phyloP scores from a whole-genome alignment of 2,888 invertebrate species.

The Pomacea canaliculata region DNA sequence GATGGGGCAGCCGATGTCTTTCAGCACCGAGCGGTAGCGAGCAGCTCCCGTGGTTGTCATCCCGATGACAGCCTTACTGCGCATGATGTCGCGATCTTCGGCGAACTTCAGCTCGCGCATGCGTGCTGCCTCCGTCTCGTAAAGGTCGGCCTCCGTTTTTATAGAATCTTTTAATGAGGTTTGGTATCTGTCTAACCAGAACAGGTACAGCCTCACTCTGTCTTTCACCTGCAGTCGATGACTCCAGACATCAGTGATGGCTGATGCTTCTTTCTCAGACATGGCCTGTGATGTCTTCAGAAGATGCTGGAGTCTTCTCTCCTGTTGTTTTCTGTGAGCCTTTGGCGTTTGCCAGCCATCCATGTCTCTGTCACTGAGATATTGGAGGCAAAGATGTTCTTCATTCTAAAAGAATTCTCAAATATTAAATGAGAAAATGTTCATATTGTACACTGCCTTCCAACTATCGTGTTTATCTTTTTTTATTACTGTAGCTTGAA shows the following conservation, averaged over 20 bases:
- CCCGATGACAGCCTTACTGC: constrained; percentile 52
- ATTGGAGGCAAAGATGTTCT: too few species aligned
- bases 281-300: constrained; percentile 31
- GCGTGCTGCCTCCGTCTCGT: constrained; percentile 32
- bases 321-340: constrained; percentile 1
- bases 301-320: neutral
- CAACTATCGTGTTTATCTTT: too few species aligned
- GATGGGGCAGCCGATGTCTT: constrained; percentile 65
- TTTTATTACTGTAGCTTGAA: too few species aligned
- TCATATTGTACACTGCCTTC: too few species aligned
- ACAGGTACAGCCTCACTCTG: constrained; percentile 28
- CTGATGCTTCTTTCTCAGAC: constrained; percentile 40
- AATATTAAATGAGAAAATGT: too few species aligned
- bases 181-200: constrained; percentile 10
- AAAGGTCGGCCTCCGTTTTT: constrained; percentile 33
- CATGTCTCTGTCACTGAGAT: too few species aligned
- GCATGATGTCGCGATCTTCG: constrained; percentile 50
- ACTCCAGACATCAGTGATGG: constrained; percentile 48
- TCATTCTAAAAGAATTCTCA: too few species aligned
- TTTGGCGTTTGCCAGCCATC: constrained; percentile 10
- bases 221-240: constrained; percentile 9
- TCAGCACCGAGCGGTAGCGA: constrained; percentile 50
- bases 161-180: neutral
- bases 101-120: constrained; percentile 40
- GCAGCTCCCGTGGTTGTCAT: constrained; percentile 68